These are phyloP conservation scores for Anniella stebbinsi DNA, from an alignment of 2,797 vertebrate species.

Conservation along the genomic window DNA sequence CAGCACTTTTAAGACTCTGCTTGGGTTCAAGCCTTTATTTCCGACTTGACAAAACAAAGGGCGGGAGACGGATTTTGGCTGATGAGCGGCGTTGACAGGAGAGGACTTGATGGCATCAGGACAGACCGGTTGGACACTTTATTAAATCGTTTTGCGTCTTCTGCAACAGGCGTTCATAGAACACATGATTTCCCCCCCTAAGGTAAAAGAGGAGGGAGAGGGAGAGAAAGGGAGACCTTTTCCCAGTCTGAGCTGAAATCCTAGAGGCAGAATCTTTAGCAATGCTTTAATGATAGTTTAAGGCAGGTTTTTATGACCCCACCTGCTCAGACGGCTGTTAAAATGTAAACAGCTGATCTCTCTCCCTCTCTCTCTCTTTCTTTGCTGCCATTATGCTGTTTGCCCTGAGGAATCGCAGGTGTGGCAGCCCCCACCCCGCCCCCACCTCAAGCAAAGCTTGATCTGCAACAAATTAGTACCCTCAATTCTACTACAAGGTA, in stretches of 20 bases:
- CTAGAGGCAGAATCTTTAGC: conserved; percentile 51
- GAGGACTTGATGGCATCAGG: conserved; percentile 23
- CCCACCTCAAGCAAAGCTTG: background rate
- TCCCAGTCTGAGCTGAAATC: conserved; percentile 50
- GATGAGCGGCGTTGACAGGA: conserved; percentile 40
- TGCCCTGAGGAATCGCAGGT: conserved; percentile 52
- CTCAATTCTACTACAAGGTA: background rate
- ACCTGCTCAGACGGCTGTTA: conserved; percentile 71
- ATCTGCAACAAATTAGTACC: conserved; percentile 10
- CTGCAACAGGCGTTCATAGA: conserved; percentile 46
- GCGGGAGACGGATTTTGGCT: conserved; percentile 48
- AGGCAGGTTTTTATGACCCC: conserved; percentile 24
- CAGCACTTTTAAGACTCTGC: conserved; percentile 16
- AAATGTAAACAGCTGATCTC: conserved; percentile 61
- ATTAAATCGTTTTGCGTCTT: conserved; percentile 39
- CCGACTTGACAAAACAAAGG: background rate
- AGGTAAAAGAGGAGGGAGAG: background rate
- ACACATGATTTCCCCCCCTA: conserved; percentile 34
- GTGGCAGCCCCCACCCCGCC: background rate
- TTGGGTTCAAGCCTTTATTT: conserved; percentile 41
- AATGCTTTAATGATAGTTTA: conserved; percentile 53
- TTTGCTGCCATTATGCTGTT: conserved; percentile 50
- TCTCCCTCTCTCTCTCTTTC: background rate
- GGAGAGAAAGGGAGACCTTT: background rate
- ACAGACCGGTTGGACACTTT: conserved; percentile 66